Conservation (phyloP, 2,797 vertebrate species). For the Sebastes nivosus region DNA sequence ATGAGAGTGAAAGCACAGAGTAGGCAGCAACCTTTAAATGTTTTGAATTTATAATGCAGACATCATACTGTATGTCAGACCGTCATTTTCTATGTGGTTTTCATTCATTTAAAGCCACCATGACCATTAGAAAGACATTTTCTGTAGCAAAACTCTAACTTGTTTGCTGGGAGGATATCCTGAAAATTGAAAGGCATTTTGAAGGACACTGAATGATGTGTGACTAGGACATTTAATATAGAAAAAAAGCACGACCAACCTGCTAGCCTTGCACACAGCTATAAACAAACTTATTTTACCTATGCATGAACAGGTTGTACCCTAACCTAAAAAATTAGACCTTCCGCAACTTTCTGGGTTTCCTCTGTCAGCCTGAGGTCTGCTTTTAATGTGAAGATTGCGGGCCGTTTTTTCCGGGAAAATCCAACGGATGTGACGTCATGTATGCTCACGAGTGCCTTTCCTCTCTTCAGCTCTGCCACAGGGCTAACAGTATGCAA, state of each 20-base stretch:
- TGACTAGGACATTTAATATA: neutral
- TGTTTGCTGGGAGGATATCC: neutral
- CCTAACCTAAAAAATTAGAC: no score
- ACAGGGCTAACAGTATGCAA: no score
- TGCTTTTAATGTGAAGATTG: no score
- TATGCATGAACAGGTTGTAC: neutral
- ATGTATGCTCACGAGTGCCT: no score
- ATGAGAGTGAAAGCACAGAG: neutral
- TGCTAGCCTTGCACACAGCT: neutral
- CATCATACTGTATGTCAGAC: neutral
- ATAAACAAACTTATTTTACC: constrained; percentile 53
- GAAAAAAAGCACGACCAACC: neutral
- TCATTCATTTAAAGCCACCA: constrained; percentile 26
- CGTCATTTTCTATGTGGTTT: neutral
- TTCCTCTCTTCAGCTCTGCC: no score
- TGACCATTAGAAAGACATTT: neutral
- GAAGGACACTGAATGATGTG: neutral
- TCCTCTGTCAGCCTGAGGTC: no score
- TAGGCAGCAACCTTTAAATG: neutral
- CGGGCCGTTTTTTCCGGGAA: no score
- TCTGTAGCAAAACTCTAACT: neutral
- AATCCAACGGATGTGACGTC: no score
- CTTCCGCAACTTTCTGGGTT: no score
- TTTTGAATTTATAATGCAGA: neutral
- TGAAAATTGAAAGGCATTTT: neutral